Evolutionary conservation across 2,888 invertebrate genomes (phyloP).

Genomic region (Aphrophora alni): DNA sequence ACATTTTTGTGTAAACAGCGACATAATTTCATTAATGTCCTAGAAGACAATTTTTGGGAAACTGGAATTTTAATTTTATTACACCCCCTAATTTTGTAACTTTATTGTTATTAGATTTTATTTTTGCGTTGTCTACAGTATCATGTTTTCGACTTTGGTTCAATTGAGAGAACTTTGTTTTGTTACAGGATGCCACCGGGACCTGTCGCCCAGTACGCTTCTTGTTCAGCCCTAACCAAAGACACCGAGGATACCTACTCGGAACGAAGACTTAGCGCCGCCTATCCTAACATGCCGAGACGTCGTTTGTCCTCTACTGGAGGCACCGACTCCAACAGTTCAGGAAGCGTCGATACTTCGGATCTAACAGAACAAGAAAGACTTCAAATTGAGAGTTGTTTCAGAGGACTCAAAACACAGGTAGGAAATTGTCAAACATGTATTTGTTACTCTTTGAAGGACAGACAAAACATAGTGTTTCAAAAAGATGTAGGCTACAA

Average conservation of each 20-base stretch:
- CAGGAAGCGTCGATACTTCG: conserved; percentile 53
- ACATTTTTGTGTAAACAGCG: too few relatives aligned
- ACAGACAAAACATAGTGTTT: not conserved
- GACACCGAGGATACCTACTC: conserved; percentile 6
- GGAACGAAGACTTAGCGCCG: conserved; percentile 34
- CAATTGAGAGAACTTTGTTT: not conserved
- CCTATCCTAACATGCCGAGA: conserved; percentile 24
- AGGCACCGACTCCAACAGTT: conserved; percentile 44
- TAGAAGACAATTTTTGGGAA: too few relatives aligned
- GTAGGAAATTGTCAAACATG: too few relatives aligned
- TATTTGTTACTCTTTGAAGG: not conserved
- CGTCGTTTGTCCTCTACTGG: conserved; percentile 38
- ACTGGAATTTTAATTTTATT: too few relatives aligned
- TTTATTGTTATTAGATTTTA: too few relatives aligned
- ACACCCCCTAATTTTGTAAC: too few relatives aligned
- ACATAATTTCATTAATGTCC: too few relatives aligned
- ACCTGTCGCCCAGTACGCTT: conserved; percentile 30
- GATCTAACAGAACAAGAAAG: conserved; percentile 68
- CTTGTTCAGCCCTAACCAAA: conserved; percentile 16
- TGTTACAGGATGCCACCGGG: not conserved
- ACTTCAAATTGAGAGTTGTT: conserved; percentile 74
- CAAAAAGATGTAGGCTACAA: not conserved
- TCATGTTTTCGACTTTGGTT: too few relatives aligned
- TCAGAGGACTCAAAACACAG: conserved; percentile 78
- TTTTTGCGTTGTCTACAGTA: too few relatives aligned